Evolutionary conservation across 2,797 vertebrate genomes (phyloP).

Genomic region (Sardinella longiceps): DNA sequence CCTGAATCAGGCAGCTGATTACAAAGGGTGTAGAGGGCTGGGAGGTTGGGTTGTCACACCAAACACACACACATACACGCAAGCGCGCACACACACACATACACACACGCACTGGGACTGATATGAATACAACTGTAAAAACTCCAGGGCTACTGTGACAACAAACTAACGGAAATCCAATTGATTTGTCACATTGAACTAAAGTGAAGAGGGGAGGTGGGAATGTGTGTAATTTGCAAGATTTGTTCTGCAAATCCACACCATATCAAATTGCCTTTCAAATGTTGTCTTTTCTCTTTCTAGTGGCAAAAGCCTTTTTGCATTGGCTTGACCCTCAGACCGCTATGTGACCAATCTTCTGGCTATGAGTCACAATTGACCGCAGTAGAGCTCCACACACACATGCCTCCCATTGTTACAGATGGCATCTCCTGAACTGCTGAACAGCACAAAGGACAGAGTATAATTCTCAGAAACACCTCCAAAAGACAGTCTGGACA

Average conservation of each 20-base stretch:
- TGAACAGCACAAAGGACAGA: neutral
- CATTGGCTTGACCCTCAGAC: neutral
- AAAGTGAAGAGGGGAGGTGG: neutral
- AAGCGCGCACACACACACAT: slow-evolving; percentile 22
- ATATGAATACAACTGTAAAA: neutral
- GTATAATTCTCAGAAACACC: neutral
- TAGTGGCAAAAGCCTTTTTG: neutral
- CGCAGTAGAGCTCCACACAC: neutral
- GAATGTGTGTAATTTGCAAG: neutral
- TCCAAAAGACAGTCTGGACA: neutral
- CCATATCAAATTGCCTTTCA: neutral
- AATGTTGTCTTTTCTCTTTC: neutral
- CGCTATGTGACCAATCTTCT: too few relatives aligned
- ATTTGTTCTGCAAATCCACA: neutral
- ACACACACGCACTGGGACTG: neutral
- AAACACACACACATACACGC: slow-evolving; percentile 17
- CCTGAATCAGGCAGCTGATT: neutral
- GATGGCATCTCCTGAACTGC: neutral
- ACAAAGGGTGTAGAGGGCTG: too few relatives aligned
- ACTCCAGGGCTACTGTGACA: neutral
- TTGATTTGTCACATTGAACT: neutral
- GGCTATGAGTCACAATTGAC: neutral
- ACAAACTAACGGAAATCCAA: neutral
- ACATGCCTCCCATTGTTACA: neutral
- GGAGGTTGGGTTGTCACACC: neutral